phyloP scores from a whole-genome alignment of 92 coral and sea anemone genomes.

The Porites rus region DNA sequence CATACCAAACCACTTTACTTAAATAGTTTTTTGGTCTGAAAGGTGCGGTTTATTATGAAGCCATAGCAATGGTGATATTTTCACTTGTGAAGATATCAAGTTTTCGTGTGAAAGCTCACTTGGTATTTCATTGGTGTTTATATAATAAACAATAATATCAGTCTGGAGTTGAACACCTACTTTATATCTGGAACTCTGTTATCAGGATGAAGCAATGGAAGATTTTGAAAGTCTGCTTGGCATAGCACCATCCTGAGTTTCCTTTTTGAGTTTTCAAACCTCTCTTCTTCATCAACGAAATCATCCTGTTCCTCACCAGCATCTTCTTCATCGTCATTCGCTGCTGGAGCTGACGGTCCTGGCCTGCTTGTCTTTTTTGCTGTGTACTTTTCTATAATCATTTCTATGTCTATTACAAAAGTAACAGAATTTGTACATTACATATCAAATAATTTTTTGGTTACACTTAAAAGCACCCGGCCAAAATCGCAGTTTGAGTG shows the following conservation, averaged over 20 bases:
- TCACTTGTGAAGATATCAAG: too few species aligned
- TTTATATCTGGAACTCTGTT: constrained; percentile 53
- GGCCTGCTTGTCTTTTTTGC: constrained; percentile 35
- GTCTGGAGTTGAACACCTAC: constrained; percentile 8
- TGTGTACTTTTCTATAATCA: constrained; percentile 72
- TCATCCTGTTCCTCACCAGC: constrained; percentile 78
- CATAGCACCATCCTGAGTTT: constrained; percentile 83
- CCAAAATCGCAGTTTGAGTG: neutral
- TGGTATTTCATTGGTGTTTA: too few species aligned
- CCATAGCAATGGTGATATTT: too few species aligned
- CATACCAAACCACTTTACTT: too few species aligned
- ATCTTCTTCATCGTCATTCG: constrained; percentile 27
- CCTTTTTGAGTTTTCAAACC: constrained; percentile 79
- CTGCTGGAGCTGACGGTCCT: constrained; percentile 10
- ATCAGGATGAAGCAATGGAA: constrained; percentile 81
- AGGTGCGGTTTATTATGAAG: too few species aligned
- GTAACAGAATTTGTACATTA: neutral
- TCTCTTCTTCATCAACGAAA: constrained; percentile 73
- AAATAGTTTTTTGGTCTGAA: too few species aligned
- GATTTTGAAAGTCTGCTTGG: constrained; percentile 85
- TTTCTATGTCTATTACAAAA: constrained; percentile 55
- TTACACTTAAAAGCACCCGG: neutral
- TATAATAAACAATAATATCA: neutral
- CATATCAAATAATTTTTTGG: too few species aligned
- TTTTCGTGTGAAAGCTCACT: too few species aligned